phyloP scores from a whole-genome alignment of 2,888 invertebrate genomes.

The Priocnemis perturbator region DNA sequence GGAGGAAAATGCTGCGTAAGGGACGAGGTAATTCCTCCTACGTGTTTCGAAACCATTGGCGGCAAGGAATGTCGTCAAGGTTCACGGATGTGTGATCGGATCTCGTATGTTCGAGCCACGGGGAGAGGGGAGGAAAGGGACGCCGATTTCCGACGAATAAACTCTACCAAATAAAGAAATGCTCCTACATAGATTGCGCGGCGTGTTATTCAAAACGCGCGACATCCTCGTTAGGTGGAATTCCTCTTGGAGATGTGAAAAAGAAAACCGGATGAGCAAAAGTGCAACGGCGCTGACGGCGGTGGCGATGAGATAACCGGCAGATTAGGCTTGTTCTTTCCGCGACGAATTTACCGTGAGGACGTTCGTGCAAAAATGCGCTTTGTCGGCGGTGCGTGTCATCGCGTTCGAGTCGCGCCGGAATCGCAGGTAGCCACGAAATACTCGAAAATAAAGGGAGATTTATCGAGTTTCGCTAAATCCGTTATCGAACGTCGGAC shows the following conservation, averaged over 20 bases:
- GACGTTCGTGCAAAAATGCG: conserved; percentile 57
- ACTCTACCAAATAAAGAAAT: conserved; percentile 32
- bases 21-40: conserved; percentile 23
- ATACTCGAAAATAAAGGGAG: conserved; percentile 16
- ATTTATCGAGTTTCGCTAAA: conserved; percentile 41
- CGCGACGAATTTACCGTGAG: conserved; percentile 49
- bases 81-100: conserved; percentile 26
- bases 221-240: conserved; percentile 40
- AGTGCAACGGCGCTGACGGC: conserved; percentile 38
- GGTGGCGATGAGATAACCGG: conserved; percentile 49
- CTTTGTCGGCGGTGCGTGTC: conserved; percentile 50
- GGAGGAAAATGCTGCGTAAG: conserved; percentile 6
- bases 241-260: conserved; percentile 37
- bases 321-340: conserved; percentile 55
- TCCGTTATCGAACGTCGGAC: conserved; percentile 16
- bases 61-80: conserved; percentile 36
- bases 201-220: conserved; percentile 20
- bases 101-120: conserved; percentile 5
- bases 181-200: conserved; percentile 25
- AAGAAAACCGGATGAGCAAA: conserved; percentile 39
- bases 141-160: not conserved
- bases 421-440: conserved; percentile 25
- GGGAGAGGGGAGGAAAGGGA: not conserved
- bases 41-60: conserved; percentile 31
- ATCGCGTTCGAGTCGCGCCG: conserved; percentile 3